phyloP scores from a whole-genome alignment of 2,113 vertebrate genomes.

The Neolamprologus variostigma region DNA sequence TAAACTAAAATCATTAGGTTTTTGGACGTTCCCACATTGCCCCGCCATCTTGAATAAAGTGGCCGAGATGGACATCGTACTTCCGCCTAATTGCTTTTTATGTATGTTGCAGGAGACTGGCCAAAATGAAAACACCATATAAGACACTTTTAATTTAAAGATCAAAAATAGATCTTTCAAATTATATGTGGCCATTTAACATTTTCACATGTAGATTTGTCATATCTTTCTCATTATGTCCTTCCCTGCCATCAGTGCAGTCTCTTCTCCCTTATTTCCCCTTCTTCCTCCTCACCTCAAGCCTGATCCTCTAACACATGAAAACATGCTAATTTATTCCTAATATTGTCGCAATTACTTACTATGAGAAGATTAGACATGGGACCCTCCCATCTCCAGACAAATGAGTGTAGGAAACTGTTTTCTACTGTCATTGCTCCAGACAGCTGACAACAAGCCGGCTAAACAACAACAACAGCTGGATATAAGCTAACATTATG shows the following conservation, averaged over 20 bases:
- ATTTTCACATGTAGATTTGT: background rate
- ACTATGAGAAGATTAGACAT: background rate
- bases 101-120: background rate
- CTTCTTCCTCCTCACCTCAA: background rate
- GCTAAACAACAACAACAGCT: background rate
- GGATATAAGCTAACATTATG: background rate
- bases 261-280: background rate
- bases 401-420: background rate
- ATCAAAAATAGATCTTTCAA: background rate
- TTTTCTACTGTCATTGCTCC: background rate
- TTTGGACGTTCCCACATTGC: background rate
- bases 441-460: background rate
- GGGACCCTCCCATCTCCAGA: background rate
- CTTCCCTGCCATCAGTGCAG: background rate
- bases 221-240: background rate
- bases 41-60: background rate
- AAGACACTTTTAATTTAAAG: background rate
- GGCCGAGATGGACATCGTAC: background rate
- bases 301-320: background rate
- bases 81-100: background rate
- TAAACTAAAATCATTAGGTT: background rate
- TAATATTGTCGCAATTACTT: background rate
- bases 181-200: background rate
- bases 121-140: background rate
- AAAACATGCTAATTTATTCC: background rate